These are phyloP conservation scores for Temnothorax nylanderi DNA, from an alignment of 1,140 invertebrate genomes.

Conservation along the genomic window DNA sequence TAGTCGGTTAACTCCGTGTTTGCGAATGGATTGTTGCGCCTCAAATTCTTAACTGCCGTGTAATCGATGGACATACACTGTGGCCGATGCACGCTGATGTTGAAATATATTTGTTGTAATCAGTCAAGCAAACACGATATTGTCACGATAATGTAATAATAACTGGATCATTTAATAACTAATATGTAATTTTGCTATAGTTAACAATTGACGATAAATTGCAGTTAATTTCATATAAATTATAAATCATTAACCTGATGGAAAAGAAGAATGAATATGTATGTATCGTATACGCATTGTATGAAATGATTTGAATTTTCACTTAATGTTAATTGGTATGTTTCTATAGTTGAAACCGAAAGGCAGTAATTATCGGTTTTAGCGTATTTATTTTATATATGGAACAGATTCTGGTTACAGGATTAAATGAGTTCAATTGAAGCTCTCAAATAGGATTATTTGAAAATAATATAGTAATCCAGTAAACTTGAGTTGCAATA, in stretches of 20 bases:
- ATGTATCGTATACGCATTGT: neutral
- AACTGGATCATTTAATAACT: neutral
- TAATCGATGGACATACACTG: neutral
- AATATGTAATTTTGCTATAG: neutral
- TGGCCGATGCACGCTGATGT: neutral
- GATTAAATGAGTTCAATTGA: constrained; percentile 7
- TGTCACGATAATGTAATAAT: neutral
- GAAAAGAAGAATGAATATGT: neutral
- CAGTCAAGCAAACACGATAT: constrained; percentile 5
- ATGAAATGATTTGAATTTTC: constrained; percentile 16
- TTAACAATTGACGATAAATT: constrained; percentile 1
- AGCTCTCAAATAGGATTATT: neutral
- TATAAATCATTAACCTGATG: neutral
- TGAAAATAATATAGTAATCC: neutral
- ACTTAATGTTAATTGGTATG: neutral
- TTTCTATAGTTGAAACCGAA: neutral
- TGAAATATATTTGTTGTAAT: constrained; percentile 17
- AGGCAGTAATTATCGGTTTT: constrained; percentile 8
- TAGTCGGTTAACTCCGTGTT: neutral
- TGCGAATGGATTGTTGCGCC: constrained; percentile 9
- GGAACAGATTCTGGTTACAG: neutral
- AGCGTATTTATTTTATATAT: constrained; percentile 16
- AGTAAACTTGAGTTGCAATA: neutral
- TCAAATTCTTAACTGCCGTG: constrained; percentile 22
- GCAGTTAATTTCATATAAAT: neutral